Percentiles rank a stretch among this genome's conserved stretches.
phyloP scores from a whole-genome alignment of 2,888 invertebrate species.

The Calameuta pallipes region DNA sequence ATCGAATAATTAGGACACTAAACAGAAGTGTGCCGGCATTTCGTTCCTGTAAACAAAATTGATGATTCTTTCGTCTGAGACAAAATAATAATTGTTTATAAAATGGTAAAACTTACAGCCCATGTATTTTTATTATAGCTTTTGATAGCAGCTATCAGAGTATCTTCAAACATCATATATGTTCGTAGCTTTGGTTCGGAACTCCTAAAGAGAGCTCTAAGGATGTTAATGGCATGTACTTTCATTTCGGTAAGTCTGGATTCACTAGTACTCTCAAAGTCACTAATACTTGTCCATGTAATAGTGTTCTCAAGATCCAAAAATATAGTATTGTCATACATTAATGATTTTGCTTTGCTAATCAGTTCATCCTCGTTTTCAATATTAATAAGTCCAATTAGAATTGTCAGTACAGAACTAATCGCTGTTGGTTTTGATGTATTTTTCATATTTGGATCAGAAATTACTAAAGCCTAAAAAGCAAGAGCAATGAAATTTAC shows the following conservation, averaged over 20 bases:
- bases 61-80: neutral
- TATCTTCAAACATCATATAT: slow-evolving; percentile 76
- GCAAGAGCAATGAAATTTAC: slow-evolving; percentile 13
- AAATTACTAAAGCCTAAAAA: slow-evolving; percentile 79
- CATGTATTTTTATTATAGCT: slow-evolving; percentile 82
- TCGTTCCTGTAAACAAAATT: slow-evolving; percentile 72
- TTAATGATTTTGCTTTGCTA: slow-evolving; percentile 36
- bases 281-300: neutral
- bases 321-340: slow-evolving; percentile 49
- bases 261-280: neutral
- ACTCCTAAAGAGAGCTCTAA: slow-evolving; percentile 84
- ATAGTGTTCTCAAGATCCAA: slow-evolving; percentile 27
- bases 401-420: slow-evolving; percentile 56
- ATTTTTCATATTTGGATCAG: slow-evolving; percentile 75
- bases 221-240: slow-evolving; percentile 87
- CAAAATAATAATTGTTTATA: slow-evolving; percentile 7
- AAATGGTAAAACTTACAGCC: slow-evolving; percentile 72
- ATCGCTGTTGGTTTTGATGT: slow-evolving; percentile 64
- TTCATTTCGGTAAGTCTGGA: slow-evolving; percentile 65
- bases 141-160: slow-evolving; percentile 77
- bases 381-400: slow-evolving; percentile 49
- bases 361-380: slow-evolving; percentile 33
- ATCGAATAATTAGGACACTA: slow-evolving; percentile 83
- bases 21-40: slow-evolving; percentile 90
- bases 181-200: slow-evolving; percentile 80